phyloP scores from a whole-genome alignment of 2,797 vertebrate species.

The Etheostoma perlongum region DNA sequence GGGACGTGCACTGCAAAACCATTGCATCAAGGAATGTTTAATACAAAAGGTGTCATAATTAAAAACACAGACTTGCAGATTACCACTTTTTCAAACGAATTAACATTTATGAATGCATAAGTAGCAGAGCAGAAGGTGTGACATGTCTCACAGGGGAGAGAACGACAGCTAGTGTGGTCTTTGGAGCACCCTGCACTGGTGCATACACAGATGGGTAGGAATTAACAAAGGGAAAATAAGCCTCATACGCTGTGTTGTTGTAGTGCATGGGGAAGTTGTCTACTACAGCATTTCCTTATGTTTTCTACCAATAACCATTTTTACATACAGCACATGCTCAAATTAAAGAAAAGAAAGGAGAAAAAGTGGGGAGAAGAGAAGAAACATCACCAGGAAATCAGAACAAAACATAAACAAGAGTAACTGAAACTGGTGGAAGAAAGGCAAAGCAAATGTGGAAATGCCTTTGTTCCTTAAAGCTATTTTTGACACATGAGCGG shows the following conservation, averaged over 20 bases:
- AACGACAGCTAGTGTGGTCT: conserved; percentile 12
- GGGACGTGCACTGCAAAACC: conserved; percentile 4
- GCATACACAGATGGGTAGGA: conserved; percentile 45
- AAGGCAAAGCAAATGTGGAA: background rate
- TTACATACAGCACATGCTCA: background rate
- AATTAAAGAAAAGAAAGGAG: background rate
- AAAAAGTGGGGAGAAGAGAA: background rate
- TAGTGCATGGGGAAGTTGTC: background rate
- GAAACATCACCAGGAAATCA: background rate
- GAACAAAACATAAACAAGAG: background rate
- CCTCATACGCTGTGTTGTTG: conserved; percentile 19
- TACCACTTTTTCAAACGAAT: conserved; percentile 22
- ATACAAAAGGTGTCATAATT: conserved; percentile 10
- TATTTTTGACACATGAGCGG: background rate
- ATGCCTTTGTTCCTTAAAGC: background rate
- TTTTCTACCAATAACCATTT: background rate
- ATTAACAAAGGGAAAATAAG: background rate
- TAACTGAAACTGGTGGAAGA: no score
- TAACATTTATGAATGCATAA: conserved; percentile 43
- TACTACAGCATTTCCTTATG: background rate
- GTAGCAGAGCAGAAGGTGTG: conserved; percentile 47
- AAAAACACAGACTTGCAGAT: conserved; percentile 21
- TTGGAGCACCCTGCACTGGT: conserved; percentile 34
- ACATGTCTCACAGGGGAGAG: conserved; percentile 23
- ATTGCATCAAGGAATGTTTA: background rate